phyloP scores from a whole-genome alignment of 2,797 vertebrate species.

The Vultur gryphus region DNA sequence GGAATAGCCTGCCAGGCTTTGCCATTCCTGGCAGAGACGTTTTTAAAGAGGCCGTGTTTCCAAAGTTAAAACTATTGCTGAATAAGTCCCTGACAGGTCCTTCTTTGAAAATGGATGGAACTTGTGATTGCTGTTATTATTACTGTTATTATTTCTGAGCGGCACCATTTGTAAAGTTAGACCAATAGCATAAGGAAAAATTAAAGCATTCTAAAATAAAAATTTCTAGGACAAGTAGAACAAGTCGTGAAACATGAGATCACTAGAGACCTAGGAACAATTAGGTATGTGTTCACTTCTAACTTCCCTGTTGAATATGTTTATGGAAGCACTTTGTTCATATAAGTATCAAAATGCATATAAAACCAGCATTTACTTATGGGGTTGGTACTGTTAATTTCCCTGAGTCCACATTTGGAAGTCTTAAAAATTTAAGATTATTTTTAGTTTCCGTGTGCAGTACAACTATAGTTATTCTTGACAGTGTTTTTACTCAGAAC shows the following conservation, averaged over 20 bases:
- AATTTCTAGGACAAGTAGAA: background rate
- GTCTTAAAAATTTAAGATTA: background rate
- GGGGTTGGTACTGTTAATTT: background rate
- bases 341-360: background rate
- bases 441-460: background rate
- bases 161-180: background rate
- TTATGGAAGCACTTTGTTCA: background rate
- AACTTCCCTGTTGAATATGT: background rate
- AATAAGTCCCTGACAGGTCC: background rate
- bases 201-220: background rate
- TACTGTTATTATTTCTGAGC: background rate
- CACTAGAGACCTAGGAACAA: background rate
- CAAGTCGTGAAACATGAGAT: background rate
- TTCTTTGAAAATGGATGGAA: background rate
- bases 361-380: background rate
- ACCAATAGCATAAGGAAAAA: background rate
- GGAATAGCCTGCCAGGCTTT: slow-evolving; percentile 9
- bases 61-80: background rate
- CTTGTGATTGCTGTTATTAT: background rate
- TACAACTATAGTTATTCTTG: background rate
- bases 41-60: background rate
- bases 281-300: background rate
- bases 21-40: background rate
- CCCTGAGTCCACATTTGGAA: background rate
- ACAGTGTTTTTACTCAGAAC: background rate